Evolutionary conservation across 2,113 vertebrate species (phyloP), one percentile per base, ranked within the genome.

Genomic region (Notechis scutatus): DNA sequence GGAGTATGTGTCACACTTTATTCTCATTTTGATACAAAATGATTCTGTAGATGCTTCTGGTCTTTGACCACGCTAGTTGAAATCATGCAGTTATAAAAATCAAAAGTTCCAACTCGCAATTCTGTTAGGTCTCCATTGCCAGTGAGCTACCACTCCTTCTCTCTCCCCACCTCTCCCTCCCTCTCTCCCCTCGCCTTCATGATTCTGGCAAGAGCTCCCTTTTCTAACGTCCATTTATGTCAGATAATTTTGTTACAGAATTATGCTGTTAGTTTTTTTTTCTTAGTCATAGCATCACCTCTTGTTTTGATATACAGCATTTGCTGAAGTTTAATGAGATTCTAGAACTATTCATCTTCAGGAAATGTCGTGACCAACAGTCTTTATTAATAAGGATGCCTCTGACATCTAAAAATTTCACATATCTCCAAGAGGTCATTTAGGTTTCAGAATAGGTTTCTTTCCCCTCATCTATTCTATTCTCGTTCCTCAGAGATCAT

Each of bases 401-500:
- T 93, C 4, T 8, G 0, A 1, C 85, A 85, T 93, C 21, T 56
- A 26, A 0, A 1, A 90, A 69, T 24, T 6, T 57, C 8, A 69
- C 2, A 0, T 85, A 10, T 88, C 4, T 87, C 57, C 5, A 14
- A 88, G 45, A 94, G 2, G 0, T 88, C 47, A 52, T 81, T 91
- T 61, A 0, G 0, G 39, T 24, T 47, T 92, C 93, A 64, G 55
- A 26, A n/a, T 6, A 55, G 14, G 10, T 52, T 55, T 93, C 5
- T 54, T 92, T 10, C 7, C 0, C 54, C 1, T 39, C 55, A 57
- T 81, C 20, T 88, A 6, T 91, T 94, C n/a, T n/a, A 90, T 59
- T 59, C 23, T 93, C 95, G 90, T 85, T 55, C 23, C 93, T 91
- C 74, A 87, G 50, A 93, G 54, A 24, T 42, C 39, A 74, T 9